A percentile compares a stretch with the other conserved stretches of the same genome.
Evolutionary conservation across 2,113 vertebrate species (phyloP).

Genomic region (Felis chaus): DNA sequence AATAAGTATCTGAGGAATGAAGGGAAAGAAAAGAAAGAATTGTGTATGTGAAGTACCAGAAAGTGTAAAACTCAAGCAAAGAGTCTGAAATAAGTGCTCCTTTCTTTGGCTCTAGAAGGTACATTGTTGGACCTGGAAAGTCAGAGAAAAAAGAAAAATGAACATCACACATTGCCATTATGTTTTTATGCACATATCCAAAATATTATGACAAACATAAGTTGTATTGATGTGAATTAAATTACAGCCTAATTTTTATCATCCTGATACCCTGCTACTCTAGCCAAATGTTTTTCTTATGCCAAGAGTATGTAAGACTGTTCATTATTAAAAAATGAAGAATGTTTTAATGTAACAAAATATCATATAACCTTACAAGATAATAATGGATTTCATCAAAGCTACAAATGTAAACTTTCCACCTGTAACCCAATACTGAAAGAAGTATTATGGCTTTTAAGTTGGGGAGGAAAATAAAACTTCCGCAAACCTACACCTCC

Average conservation of each 20-base stretch:
- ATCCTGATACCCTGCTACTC: neutral
- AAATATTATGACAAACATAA: neutral
- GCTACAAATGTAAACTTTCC: neutral
- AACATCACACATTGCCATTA: neutral
- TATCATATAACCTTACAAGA: neutral
- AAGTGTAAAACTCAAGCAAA: neutral
- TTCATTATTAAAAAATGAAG: neutral
- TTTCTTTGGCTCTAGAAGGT: neutral
- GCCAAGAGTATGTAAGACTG: neutral
- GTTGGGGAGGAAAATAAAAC: neutral
- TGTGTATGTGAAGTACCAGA: neutral
- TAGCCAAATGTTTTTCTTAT: neutral
- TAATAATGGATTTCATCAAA: neutral
- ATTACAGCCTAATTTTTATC: neutral
- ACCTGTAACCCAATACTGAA: neutral
- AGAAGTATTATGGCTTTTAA: neutral
- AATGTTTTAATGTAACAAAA: neutral
- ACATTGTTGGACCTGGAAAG: neutral
- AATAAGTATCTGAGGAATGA: neutral
- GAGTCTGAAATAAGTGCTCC: neutral
- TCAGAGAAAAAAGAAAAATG: neutral
- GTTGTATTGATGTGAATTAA: neutral
- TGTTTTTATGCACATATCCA: neutral
- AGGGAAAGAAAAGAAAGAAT: neutral
- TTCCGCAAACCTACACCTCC: neutral